A percentile compares a stretch with the other conserved stretches of the same genome.
phyloP scores from a whole-genome alignment of 2,797 vertebrate genomes.

The Dryobates pubescens region DNA sequence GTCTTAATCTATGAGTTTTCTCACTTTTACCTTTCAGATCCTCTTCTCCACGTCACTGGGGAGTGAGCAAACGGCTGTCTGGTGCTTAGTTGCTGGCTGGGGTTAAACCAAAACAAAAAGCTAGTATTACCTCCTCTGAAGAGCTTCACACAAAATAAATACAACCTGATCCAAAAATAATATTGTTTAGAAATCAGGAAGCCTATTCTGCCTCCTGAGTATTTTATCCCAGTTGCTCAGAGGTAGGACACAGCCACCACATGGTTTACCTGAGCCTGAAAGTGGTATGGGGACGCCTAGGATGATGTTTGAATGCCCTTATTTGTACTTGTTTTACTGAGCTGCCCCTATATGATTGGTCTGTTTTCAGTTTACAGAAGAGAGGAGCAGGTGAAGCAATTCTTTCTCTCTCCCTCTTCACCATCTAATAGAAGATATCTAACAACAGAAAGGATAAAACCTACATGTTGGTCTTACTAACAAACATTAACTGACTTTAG shows the following conservation, averaged over 20 bases:
- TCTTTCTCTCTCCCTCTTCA: not conserved
- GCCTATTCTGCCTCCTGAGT: not conserved
- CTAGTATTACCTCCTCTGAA: not conserved
- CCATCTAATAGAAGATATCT: not conserved
- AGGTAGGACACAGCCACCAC: not conserved
- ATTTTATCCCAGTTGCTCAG: not conserved
- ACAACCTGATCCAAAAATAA: not conserved
- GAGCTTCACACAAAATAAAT: not conserved
- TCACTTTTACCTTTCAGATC: not conserved
- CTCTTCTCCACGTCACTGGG: not conserved
- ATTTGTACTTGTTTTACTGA: not conserved
- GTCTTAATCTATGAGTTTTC: not conserved
- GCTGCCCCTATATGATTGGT: not conserved
- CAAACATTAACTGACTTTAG: not conserved
- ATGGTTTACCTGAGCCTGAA: not conserved
- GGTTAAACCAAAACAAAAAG: not conserved
- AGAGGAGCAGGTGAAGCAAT: not conserved
- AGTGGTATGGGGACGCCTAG: accelerated
- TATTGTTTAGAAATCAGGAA: not conserved
- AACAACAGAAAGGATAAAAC: not conserved
- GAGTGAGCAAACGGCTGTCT: no score
- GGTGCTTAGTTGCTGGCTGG: not conserved
- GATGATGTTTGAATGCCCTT: not conserved
- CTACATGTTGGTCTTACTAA: not conserved
- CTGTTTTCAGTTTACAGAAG: not conserved